These are phyloP conservation scores for Tauraco hartlaubi DNA, from an alignment of 2,797 vertebrate species.

Conservation along the genomic window DNA sequence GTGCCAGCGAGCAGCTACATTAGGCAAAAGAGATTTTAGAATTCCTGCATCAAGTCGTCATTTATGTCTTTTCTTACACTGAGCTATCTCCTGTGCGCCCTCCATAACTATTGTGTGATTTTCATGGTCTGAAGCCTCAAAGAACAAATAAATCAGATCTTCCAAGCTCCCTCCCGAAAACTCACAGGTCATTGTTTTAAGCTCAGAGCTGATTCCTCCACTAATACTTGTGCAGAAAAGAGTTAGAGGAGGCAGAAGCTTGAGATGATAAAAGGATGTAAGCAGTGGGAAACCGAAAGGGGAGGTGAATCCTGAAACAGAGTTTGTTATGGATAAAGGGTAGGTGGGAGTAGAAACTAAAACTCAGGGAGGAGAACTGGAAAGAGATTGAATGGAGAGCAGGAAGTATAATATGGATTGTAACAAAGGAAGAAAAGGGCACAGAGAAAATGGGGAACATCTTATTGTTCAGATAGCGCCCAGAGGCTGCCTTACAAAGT, in stretches of 20 bases:
- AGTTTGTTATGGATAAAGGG: neutral
- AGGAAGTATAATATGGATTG: neutral
- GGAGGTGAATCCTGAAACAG: neutral
- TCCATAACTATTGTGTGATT: neutral
- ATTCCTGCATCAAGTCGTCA: neutral
- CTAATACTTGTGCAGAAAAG: neutral
- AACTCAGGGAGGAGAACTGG: neutral
- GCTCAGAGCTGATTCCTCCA: neutral
- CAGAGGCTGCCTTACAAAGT: neutral
- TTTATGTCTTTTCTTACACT: neutral
- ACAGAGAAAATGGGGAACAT: neutral
- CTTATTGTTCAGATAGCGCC: neutral
- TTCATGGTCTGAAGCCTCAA: neutral
- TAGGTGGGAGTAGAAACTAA: neutral
- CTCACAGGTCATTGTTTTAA: neutral
- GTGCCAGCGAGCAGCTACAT: neutral
- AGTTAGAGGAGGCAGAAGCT: neutral
- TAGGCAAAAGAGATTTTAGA: neutral
- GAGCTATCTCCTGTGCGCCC: neutral
- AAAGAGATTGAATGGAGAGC: neutral
- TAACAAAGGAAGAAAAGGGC: neutral
- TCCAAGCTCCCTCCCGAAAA: neutral
- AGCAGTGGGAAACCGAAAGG: neutral
- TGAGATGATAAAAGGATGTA: neutral
- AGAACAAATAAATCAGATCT: neutral